A percentile compares a stretch with the other conserved stretches of the same genome.
Evolutionary conservation across 2,797 vertebrate genomes (phyloP).

Genomic region (Scolopax rusticola): DNA sequence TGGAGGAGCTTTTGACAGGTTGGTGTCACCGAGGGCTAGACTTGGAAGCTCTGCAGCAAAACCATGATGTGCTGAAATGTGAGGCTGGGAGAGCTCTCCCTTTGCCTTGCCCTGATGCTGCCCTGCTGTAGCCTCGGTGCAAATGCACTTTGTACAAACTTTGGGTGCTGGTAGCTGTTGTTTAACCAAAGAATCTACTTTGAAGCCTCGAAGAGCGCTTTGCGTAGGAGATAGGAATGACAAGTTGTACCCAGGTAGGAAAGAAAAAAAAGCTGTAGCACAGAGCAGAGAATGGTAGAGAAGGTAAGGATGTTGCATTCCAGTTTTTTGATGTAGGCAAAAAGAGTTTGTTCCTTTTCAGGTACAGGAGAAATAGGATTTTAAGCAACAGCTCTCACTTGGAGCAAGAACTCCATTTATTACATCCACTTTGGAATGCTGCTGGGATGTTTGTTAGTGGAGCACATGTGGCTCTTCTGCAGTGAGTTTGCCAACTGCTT

Average conservation of each 20-base stretch:
- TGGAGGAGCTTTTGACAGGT: neutral
- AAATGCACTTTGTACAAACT: neutral
- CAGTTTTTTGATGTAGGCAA: neutral
- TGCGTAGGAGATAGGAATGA: neutral
- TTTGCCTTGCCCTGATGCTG: neutral
- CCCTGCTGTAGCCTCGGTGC: neutral
- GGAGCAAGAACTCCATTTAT: neutral
- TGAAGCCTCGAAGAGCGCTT: neutral
- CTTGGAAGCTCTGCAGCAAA: neutral
- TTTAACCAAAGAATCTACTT: neutral
- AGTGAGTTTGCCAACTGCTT: neutral
- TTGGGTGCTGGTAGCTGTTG: neutral
- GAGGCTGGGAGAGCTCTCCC: neutral
- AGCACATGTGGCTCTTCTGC: neutral
- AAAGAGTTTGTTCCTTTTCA: neutral
- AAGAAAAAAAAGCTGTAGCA: neutral
- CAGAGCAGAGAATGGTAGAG: neutral
- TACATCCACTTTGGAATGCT: fast-evolving
- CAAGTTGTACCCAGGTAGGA: neutral
- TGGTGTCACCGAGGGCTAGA: neutral
- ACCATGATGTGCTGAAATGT: neutral
- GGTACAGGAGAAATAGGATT: neutral
- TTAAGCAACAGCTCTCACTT: neutral
- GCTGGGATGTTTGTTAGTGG: neutral
- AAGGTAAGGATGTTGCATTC: neutral